Evolutionary conservation across 2,888 invertebrate genomes (phyloP).

Genomic region (Parapristionchus giblindavisi): DNA sequence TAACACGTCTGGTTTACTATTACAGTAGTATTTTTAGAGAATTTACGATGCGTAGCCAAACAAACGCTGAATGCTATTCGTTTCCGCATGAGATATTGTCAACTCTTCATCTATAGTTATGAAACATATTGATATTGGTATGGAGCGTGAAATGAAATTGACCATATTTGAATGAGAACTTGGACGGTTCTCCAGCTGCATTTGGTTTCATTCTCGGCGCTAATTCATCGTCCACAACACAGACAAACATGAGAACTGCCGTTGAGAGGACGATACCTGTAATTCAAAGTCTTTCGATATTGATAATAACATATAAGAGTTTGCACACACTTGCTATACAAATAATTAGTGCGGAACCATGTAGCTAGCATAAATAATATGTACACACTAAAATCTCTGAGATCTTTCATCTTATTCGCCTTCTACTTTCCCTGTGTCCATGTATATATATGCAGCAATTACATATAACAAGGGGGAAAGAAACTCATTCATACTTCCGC

Average conservation of each 20-base stretch:
- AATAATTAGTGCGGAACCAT: too few species aligned
- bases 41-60: too few species aligned
- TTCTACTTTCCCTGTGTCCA: neutral
- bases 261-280: constrained; percentile 58
- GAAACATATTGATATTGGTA: too few species aligned
- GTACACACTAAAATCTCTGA: neutral
- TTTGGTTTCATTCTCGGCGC: constrained; percentile 67
- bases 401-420: neutral
- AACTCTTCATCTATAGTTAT: too few species aligned
- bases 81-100: too few species aligned
- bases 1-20: too few species aligned
- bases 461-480: neutral
- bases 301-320: too few species aligned
- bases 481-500: constrained; percentile 55
- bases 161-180: constrained; percentile 64
- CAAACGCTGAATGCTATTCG: too few species aligned
- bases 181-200: constrained; percentile 65
- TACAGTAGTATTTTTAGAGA: too few species aligned
- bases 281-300: neutral
- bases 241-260: constrained; percentile 67
- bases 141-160: constrained; percentile 2
- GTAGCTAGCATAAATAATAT: neutral
- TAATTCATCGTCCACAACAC: constrained; percentile 69
- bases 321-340: too few species aligned
- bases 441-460: constrained; percentile 4